Evolutionary conservation across 2,888 invertebrate genomes (phyloP), one percentile per base, ranked within the genome.

Genomic region (Drosophila kanekoi): DNA sequence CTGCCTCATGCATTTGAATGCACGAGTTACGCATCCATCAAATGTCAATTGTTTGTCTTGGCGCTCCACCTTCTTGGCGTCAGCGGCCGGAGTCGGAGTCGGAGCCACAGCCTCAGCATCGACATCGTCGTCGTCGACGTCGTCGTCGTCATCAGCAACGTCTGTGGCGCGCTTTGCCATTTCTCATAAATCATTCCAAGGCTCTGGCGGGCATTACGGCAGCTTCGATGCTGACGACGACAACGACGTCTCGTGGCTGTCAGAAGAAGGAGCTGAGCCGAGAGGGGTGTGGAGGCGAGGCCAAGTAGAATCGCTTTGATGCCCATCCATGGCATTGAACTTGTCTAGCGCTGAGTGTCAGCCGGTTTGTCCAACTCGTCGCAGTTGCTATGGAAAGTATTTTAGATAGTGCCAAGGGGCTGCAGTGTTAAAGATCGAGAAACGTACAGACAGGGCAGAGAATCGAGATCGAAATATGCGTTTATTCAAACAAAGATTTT

Each of bases 11-110:
- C 79, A 87, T 87, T 86, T 86, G 83, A 85, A 85, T 85, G 87
- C 87, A 86, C 77, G 75, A 86, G 85, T 80, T 85, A 87, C 87
- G 87, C 89, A 85, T 89, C 87, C 87, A 89, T 88, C 89, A 87
- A 85, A 85, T 88, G 89, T 88, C 87, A 87, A 87, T 87, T 89
- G 85, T 87, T 87, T 85, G 89, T 82, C 82, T 81, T 77, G 78
- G 85, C 73, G 85, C 81, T 87, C 81, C 76, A 78, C 76, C 81
- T 83, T 72, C 71, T 53, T 62, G 58, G 52, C 66, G 58, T 57
- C 59, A 38, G 63, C 45, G 38, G 41, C 13, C 13, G 37, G 33
- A 37, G 51, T 8, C 3, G 35, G 13, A 47, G 40, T 23, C 14
- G 51, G 11, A 52, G 28, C 45, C 23, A 18, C 45, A 45, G 48